These are phyloP conservation scores for Palythoa heliodiscus DNA, from an alignment of 92 coral and sea anemone species.

Conservation along the genomic window DNA sequence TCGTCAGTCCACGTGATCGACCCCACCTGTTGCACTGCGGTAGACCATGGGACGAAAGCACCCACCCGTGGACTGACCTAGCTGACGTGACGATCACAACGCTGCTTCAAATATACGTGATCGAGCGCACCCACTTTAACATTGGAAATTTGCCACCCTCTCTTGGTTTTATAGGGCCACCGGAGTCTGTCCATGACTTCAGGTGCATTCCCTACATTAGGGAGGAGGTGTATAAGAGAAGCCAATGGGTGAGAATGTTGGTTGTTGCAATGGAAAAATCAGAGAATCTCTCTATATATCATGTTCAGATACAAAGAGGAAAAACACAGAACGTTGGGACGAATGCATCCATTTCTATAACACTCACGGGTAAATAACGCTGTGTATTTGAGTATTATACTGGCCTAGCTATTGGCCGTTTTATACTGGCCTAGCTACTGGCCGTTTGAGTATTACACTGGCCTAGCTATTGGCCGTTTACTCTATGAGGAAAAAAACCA, in stretches of 20 bases:
- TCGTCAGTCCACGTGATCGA: conserved; percentile 62
- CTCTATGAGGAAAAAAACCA: no score
- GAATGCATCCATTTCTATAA: conserved; percentile 10
- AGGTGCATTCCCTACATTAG: conserved; percentile 69
- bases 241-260: conserved; percentile 57
- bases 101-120: conserved; percentile 71
- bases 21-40: conserved; percentile 69
- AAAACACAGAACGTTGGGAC: not conserved
- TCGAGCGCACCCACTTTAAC: conserved; percentile 61
- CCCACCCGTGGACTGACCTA: conserved; percentile 94
- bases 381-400: no score
- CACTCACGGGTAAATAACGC: conserved; percentile 16
- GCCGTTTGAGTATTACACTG: no score
- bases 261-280: not conserved
- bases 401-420: no score
- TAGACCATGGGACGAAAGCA: conserved; percentile 77
- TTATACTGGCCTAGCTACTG: no score
- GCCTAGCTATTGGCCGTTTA: no score
- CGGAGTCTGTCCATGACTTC: conserved; percentile 75
- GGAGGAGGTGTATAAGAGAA: conserved; percentile 54
- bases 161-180: conserved; percentile 61
- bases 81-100: conserved; percentile 83
- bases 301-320: conserved; percentile 19
- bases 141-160: conserved; percentile 58
- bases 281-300: not conserved